Base-by-base conservation (phyloP, 2,888 invertebrate genomes). In the Junonia oenone region DNA sequence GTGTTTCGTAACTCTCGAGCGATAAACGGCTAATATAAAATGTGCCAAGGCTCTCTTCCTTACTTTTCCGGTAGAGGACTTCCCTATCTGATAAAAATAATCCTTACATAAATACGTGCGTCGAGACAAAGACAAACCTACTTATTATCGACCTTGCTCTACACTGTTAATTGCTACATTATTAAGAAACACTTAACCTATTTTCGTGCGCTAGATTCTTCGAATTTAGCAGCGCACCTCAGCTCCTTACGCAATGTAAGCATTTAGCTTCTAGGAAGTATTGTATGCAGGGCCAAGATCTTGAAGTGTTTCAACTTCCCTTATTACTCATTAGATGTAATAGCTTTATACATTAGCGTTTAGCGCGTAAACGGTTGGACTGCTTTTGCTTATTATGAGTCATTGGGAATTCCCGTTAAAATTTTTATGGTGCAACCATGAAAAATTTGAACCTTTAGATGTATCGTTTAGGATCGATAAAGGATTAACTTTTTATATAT, bases 111-210 rank as follows among this genome's bases (percentile, higher is more conserved):
- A 61, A 61, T 61, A 64, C 58, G 38, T 45, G 49, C n/a, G 51
- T 59, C 56, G 59, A 61, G 62, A 63, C 72, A 74, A 75, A 74
- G 70, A 68, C 63, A 70, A 71, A 67, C 72, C 75, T 72, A 77
- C 72, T 73, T 72, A 50, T 62, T 58, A 14, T 56, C 65, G 73
- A 73, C 83, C 84, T 85, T 84, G 83, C 69, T 71, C 74, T 61
- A 72, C 71, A 76, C 75, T 69, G 74, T 76, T 89, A 87, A 88
- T 88, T 84, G 77, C 75, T 69, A 64, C 67, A 79, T 80, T 86
- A 89, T 88, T 88, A 83, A 83, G 79, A 87, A 88, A 76, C 81
- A 72, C 75, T 89, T 88, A 88, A 82, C 87, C 88, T 78, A 87
- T 87, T 83, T 89, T 59, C 65, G 63, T 77, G 84, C 60, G 67